Conservation (phyloP, 2,888 invertebrate genomes). For the Drosophila leonis region DNA sequence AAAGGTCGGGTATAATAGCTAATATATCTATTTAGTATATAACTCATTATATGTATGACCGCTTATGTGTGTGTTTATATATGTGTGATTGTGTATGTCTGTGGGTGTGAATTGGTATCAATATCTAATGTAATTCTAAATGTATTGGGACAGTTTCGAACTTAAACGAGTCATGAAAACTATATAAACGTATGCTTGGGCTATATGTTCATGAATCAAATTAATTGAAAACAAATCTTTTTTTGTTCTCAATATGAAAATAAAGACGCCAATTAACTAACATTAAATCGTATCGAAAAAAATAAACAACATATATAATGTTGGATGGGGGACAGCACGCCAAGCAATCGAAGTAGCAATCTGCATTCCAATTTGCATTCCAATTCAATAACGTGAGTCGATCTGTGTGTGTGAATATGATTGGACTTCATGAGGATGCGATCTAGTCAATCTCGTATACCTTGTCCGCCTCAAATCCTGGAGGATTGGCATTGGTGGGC, state of each 20-base stretch:
- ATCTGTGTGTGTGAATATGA: constrained; percentile 18
- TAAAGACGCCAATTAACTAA: constrained; percentile 45
- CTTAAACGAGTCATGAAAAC: constrained; percentile 50
- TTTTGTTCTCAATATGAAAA: constrained; percentile 35
- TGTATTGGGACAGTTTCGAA: constrained; percentile 69
- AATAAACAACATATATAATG: constrained; percentile 23
- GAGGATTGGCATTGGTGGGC: constrained; percentile 25
- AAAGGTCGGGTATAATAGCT: constrained; percentile 56
- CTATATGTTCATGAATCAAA: constrained; percentile 47
- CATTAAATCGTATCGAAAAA: constrained; percentile 40
- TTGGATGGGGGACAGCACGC: constrained; percentile 24
- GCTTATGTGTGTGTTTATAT: constrained; percentile 2
- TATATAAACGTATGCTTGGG: constrained; percentile 55
- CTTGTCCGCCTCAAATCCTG: constrained; percentile 79
- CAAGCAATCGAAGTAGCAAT: not conserved
- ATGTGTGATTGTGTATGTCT: constrained; percentile 11
- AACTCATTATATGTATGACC: constrained; percentile 44
- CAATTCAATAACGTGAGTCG: constrained; percentile 18
- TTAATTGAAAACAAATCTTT: constrained; percentile 36
- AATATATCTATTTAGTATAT: constrained; percentile 57
- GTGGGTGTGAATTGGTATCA: constrained; percentile 27
- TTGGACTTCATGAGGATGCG: constrained; percentile 11
- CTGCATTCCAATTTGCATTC: constrained; percentile 10
- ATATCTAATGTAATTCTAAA: constrained; percentile 67
- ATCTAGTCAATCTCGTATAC: constrained; percentile 83